Evolutionary conservation across 2,888 invertebrate genomes (phyloP).

Genomic region (Miltochrista miniata): DNA sequence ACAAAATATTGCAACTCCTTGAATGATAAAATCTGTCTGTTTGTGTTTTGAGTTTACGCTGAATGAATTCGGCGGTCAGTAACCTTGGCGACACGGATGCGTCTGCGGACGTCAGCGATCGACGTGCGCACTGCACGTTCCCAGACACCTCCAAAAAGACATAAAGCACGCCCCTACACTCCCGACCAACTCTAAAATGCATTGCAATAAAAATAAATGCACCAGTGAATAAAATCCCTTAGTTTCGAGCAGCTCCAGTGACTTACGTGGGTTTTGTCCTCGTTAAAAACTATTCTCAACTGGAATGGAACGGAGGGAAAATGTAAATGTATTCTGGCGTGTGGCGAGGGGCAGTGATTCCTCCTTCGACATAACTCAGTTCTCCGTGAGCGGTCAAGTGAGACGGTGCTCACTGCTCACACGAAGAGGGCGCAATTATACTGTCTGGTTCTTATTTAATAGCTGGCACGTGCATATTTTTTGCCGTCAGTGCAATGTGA

Average conservation of each 20-base stretch:
- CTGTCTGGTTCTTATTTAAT: slow-evolving; percentile 68
- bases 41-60: slow-evolving; percentile 69
- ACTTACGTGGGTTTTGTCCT: slow-evolving; percentile 43
- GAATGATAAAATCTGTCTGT: neutral
- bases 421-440: slow-evolving; percentile 52
- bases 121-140: slow-evolving; percentile 5
- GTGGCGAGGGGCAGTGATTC: slow-evolving; percentile 68
- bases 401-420: slow-evolving; percentile 39
- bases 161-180: slow-evolving; percentile 39
- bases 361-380: slow-evolving; percentile 52
- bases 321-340: slow-evolving; percentile 55
- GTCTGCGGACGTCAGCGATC: slow-evolving; percentile 36
- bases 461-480: slow-evolving; percentile 77
- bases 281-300: slow-evolving; percentile 53
- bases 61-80: slow-evolving; percentile 73
- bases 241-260: slow-evolving; percentile 37
- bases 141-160: slow-evolving; percentile 42
- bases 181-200: slow-evolving; percentile 56
- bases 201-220: slow-evolving; percentile 56
- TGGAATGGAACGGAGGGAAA: slow-evolving; percentile 59
- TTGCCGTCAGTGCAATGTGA: slow-evolving; percentile 57
- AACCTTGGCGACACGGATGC: slow-evolving; percentile 72
- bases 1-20: neutral
- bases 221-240: slow-evolving; percentile 40
- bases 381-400: slow-evolving; percentile 67